These are phyloP conservation scores for Eptesicus fuscus DNA, from an alignment of 2,113 vertebrate genomes.

Conservation along the genomic window DNA sequence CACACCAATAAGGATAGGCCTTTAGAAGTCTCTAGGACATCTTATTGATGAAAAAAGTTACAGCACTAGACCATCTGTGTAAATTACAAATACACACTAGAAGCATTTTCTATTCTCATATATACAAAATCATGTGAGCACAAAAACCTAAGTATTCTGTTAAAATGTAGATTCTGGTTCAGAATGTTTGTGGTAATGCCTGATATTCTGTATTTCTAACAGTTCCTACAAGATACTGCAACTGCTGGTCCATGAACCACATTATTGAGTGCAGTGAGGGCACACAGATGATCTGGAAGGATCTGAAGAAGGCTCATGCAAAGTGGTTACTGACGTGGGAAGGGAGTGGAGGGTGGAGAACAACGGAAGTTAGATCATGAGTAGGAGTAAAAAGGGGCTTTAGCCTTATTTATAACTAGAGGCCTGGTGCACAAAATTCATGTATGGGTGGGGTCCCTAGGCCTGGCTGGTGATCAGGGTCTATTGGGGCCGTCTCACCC, in stretches of 20 bases:
- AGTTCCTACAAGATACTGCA: accelerated
- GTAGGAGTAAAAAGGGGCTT: not conserved
- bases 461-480: too few species aligned
- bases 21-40: too few species aligned
- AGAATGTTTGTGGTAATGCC: not conserved
- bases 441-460: too few species aligned
- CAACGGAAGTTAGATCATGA: not conserved
- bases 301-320: accelerated
- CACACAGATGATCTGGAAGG: not conserved
- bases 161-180: not conserved
- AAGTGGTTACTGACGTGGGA: not conserved
- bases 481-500: too few species aligned
- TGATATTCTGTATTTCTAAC: not conserved
- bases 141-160: too few species aligned
- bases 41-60: not conserved
- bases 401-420: not conserved
- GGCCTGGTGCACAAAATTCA: too few species aligned
- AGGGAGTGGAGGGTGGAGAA: not conserved
- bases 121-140: too few species aligned
- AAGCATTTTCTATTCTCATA: too few species aligned
- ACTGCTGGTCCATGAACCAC: not conserved
- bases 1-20: not conserved
- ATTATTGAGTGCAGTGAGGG: not conserved
- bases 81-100: too few species aligned
- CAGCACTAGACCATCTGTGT: too few species aligned